phyloP scores from a whole-genome alignment of 2,797 vertebrate genomes.

The Xerus rutilus region DNA sequence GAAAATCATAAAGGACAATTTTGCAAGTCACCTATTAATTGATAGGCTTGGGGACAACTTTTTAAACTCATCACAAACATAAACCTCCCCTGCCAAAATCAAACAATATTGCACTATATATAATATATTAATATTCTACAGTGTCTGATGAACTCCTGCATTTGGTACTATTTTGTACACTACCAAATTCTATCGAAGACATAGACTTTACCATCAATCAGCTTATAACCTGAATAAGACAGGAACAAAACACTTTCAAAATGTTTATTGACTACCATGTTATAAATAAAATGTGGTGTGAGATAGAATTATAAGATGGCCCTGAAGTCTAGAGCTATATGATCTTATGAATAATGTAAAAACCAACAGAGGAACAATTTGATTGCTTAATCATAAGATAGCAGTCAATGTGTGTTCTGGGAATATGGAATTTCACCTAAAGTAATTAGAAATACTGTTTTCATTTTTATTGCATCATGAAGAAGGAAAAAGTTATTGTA shows the following conservation, averaged over 20 bases:
- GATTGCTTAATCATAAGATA: not conserved
- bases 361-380: not conserved
- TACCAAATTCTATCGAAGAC: not conserved
- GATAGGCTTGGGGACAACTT: not conserved
- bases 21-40: not conserved
- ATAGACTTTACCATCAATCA: too few relatives aligned
- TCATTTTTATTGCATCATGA: not conserved
- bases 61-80: not conserved
- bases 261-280: not conserved
- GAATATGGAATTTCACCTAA: conserved; percentile 9
- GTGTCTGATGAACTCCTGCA: not conserved
- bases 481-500: not conserved
- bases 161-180: not conserved
- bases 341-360: not conserved
- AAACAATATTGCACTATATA: not conserved
- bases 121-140: not conserved
- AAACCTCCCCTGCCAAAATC: not conserved
- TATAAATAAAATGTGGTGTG: not conserved
- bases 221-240: not conserved
- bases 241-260: not conserved
- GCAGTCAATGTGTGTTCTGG: not conserved
- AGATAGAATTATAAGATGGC: not conserved
- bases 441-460: not conserved
- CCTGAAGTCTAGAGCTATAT: not conserved
- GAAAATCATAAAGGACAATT: not conserved